Conservation (phyloP, 92 coral and sea anemone genomes). For the Parazoanthus swiftii region DNA sequence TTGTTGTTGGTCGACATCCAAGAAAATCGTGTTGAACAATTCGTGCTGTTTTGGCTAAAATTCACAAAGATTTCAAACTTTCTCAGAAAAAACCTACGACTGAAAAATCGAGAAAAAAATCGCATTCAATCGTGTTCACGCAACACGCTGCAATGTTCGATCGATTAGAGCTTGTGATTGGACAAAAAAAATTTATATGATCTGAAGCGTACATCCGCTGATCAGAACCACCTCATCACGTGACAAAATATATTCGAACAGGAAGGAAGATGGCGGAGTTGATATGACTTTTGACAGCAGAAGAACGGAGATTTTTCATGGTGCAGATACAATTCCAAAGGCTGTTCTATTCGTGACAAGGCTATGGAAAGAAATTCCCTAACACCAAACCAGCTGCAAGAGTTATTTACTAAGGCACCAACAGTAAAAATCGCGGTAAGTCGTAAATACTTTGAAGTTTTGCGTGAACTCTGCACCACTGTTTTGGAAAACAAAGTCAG, state of each 20-base stretch:
- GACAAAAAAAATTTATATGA: not conserved
- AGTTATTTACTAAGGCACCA: constrained; percentile 72
- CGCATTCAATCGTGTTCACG: not conserved
- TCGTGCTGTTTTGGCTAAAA: not conserved
- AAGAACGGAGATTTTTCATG: constrained; percentile 40
- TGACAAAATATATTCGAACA: constrained; percentile 32
- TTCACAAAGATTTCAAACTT: too few species aligned
- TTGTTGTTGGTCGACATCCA: constrained; percentile 46
- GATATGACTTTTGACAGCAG: not conserved
- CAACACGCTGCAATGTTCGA: not conserved
- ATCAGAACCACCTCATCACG: constrained; percentile 28
- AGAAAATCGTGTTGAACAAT: not conserved
- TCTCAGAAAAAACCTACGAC: not conserved
- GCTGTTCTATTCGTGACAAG: constrained; percentile 28
- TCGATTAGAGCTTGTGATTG: constrained; percentile 12
- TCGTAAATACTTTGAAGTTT: not conserved
- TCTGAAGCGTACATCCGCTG: not conserved
- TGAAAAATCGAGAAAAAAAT: too few species aligned
- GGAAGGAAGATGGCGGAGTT: constrained; percentile 56
- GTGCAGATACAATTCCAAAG: constrained; percentile 19
- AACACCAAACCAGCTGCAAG: constrained; percentile 76
- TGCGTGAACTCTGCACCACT: too few species aligned
- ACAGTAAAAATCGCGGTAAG: constrained; percentile 78
- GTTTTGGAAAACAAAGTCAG: too few species aligned
- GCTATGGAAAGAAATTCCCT: constrained; percentile 78